Percentiles rank a stretch among this genome's conserved stretches.
These are phyloP conservation scores for Leptinotarsa undecemlineata DNA, from an alignment of 1,140 invertebrate species.

Conservation along the genomic window DNA sequence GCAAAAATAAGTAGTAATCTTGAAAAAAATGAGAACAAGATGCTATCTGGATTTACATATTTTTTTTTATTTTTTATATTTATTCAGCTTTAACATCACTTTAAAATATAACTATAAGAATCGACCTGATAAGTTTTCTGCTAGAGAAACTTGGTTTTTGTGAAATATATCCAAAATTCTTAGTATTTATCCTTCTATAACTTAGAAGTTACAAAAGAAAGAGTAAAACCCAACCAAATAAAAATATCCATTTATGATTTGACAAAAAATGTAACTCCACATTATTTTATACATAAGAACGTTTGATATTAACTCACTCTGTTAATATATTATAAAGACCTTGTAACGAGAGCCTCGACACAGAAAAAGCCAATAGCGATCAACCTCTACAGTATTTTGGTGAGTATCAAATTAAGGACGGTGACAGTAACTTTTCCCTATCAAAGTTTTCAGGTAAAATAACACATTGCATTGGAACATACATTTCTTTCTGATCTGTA, in stretches of 20 bases:
- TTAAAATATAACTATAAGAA: too few species aligned
- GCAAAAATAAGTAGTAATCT: too few species aligned
- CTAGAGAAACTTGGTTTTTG: too few species aligned
- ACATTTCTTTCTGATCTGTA: background rate
- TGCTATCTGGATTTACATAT: too few species aligned
- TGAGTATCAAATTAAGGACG: constrained; percentile 45
- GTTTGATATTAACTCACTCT: constrained; percentile 56
- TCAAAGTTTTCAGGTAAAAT: constrained; percentile 22
- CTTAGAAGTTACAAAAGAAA: background rate
- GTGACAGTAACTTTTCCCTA: constrained; percentile 18
- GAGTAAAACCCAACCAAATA: background rate
- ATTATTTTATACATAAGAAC: constrained; percentile 29
- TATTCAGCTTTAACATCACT: too few species aligned
- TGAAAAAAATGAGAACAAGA: too few species aligned
- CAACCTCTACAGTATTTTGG: constrained; percentile 36
- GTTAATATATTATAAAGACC: constrained; percentile 55
- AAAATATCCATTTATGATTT: background rate
- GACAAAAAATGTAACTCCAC: background rate
- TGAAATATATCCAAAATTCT: too few species aligned
- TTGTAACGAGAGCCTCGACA: constrained; percentile 50
- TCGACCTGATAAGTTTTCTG: too few species aligned
- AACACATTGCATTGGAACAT: background rate
- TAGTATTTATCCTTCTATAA: too few species aligned
- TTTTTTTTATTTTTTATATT: too few species aligned
- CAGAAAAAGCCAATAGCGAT: constrained; percentile 37